Base-by-base conservation (phyloP, 2,888 invertebrate genomes). In the Drosophila falleni region DNA sequence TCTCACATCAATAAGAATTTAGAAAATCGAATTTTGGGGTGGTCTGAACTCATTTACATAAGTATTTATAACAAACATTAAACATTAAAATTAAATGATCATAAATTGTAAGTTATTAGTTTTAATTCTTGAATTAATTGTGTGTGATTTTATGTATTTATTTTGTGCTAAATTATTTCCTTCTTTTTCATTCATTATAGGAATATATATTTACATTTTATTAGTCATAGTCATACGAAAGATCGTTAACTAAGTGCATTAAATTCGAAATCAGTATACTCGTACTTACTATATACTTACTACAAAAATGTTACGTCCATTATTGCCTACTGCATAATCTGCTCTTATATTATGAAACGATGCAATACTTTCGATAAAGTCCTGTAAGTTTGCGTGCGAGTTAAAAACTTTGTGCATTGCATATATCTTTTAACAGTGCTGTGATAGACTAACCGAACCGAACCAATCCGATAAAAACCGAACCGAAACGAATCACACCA, bases 191-290 rank as follows among this genome's bases (percentile, higher is more conserved):
- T 81, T 90, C 80, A 83, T 90, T 88, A 74, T 92, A 92, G 92
- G 92, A 93, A 87, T 93, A 93, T 84, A 72, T 93, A 78, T 93
- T 91, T 87, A 91, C 85, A 81, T 92, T 90, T 91, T 92, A 92
- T 90, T 92, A 92, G 90, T 77, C 81, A 61, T 79, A 83, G 69
- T 72, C 75, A 67, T 69, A 79, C 60, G 56, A 73, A 73, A 73
- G 59, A 8, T 55, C 35, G 54, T 58, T 44, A 58, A 62, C 55
- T 71, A 88, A 87, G 84, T 87, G 86, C 84, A 88, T 86, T 88
- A 80, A 81, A 87, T 80, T 87, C 46, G 19, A 86, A 68, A 70
- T 59, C 50, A 63, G 83, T 81, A 71, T 71, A 80, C 58, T 63
- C 63, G 60, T 71, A 66, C 62, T 51, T 68, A 63, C 63, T 54